Evolutionary conservation across 2,888 invertebrate genomes (phyloP), one percentile per base, ranked within the genome.

Genomic region (Venusia cambrica): DNA sequence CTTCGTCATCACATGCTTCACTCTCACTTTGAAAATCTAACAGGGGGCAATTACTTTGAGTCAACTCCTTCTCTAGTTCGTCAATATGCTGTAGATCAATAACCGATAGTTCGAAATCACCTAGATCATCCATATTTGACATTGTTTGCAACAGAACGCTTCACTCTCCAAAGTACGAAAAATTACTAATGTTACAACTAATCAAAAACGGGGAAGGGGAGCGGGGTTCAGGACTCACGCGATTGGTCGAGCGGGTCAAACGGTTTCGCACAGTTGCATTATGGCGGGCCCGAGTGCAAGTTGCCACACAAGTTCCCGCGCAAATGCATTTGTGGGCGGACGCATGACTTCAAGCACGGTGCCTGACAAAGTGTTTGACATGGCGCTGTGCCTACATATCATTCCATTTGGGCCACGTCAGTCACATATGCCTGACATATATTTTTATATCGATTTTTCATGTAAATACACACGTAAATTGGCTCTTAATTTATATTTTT

Each of bases 41-140:
- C 21, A 21, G 21, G 21, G 41, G 33, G 29, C 33, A 36, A 33
- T 43, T 36, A 26, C 36, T 39, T 46, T 46, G 46, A 41, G 41
- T 46, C 33, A 42, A 22, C 42, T 46, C 22, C 22, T 38, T 38
- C 32, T 38, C 46, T 37, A 43, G 34, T 43, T 46, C 46, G 38
- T 46, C 42, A 42, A 46, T 46, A 42, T 42, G 37, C 29, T 38
- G 37, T 26, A 46, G 20, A 31, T 46, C 39, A 31, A 32, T 22
- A 34, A 46, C 34, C 18, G 42, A 46, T 24, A 43, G 33, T 39
- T 46, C 37, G 39, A 42, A 39, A 42, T 46, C 39, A 42, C 30
- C 37, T 37, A 37, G 39, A 40, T 33, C 32, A 34, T 40, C 45
- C 37, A 34, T 37, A 37, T 34, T 37, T 14, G 39, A 39, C 37